Conservation (phyloP, 2,888 invertebrate species). For the Yponomeuta malinellus region DNA sequence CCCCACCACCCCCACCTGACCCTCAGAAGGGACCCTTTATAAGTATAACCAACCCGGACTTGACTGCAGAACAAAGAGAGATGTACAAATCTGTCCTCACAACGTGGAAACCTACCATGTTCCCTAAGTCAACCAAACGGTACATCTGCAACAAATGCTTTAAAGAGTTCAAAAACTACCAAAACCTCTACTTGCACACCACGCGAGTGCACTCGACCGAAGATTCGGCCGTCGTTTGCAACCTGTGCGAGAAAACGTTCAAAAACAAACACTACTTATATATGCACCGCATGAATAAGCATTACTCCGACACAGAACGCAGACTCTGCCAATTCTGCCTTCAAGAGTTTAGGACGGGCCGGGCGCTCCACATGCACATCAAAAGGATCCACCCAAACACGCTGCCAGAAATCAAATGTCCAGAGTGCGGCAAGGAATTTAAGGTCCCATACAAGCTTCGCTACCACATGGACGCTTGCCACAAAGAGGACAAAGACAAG, state of each 20-base stretch:
- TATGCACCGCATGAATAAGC: conserved; percentile 69
- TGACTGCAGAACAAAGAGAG: conserved; percentile 59
- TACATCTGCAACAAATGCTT: conserved; percentile 62
- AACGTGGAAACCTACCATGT: conserved; percentile 61
- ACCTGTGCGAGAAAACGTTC: conserved; percentile 62
- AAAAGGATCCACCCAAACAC: conserved; percentile 59
- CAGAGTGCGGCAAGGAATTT: conserved; percentile 58
- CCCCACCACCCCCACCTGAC: conserved; percentile 10
- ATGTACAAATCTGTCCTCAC: conserved; percentile 64
- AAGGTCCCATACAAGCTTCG: conserved; percentile 58
- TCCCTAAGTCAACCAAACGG: conserved; percentile 47
- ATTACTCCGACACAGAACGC: conserved; percentile 62
- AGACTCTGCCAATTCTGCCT: conserved; percentile 63
- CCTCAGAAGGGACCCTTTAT: conserved; percentile 33
- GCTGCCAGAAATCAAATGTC: conserved; percentile 58
- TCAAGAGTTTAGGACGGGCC: conserved; percentile 57
- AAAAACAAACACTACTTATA: conserved; percentile 68
- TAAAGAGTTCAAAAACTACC: conserved; percentile 67
- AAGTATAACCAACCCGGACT: conserved; percentile 48
- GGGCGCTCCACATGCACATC: conserved; percentile 62
- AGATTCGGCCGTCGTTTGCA: conserved; percentile 58
- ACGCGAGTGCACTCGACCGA: conserved; percentile 63
- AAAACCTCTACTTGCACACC: conserved; percentile 59
- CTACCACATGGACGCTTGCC: conserved; percentile 55
- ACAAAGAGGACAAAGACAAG: conserved; percentile 50